A percentile compares a stretch with the other conserved stretches of the same genome.
phyloP scores from a whole-genome alignment of 2,797 vertebrate genomes.

The Diglossa cyanea region DNA sequence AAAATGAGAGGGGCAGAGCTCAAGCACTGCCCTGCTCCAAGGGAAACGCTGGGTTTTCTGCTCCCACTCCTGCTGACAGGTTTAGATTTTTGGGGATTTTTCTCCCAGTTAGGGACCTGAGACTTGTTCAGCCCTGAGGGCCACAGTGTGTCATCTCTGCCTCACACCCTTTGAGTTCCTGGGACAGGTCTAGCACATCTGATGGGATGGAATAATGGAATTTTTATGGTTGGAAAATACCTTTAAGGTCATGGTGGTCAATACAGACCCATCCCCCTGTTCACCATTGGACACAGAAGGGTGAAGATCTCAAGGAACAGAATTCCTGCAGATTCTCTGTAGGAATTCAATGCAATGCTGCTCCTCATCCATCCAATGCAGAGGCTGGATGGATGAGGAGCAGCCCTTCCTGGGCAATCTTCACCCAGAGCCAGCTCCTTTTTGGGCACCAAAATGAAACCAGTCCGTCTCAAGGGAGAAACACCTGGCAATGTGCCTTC shows the following conservation, averaged over 20 bases:
- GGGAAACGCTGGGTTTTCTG: not conserved
- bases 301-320: not conserved
- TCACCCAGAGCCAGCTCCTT: not conserved
- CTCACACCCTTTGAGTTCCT: not conserved
- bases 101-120: not conserved
- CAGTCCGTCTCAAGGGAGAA: not conserved
- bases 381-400: not conserved
- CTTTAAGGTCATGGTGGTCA: not conserved
- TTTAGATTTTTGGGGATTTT: not conserved
- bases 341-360: too few species aligned
- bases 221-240: not conserved
- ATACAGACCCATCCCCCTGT: accelerated
- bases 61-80: not conserved
- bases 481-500: not conserved
- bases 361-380: not conserved
- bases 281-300: not conserved
- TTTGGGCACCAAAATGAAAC: not conserved
- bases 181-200: not conserved
- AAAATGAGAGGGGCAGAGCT: not conserved
- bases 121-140: not conserved
- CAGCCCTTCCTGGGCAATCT: not conserved
- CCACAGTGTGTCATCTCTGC: accelerated
- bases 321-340: not conserved
- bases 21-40: not conserved
- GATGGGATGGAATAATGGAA: not conserved